A percentile compares a stretch with the other conserved stretches of the same genome.
phyloP scores from a whole-genome alignment of 2,113 vertebrate species.

The Aviceda subcristata region DNA sequence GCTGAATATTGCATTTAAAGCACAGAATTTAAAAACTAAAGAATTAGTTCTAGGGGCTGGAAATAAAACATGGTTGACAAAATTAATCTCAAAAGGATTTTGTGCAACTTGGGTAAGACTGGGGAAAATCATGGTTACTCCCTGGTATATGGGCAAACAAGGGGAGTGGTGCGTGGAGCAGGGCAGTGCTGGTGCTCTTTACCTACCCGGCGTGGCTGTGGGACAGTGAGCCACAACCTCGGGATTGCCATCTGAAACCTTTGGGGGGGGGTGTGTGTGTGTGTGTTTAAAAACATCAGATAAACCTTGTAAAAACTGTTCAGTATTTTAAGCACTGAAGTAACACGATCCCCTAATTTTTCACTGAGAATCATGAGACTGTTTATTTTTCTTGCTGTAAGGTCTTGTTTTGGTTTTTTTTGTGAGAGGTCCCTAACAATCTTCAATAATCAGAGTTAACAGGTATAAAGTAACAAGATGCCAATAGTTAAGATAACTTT shows the following conservation, averaged over 20 bases:
- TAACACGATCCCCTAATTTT: background rate
- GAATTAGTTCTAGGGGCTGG: background rate
- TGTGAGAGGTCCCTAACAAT: background rate
- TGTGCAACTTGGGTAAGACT: background rate
- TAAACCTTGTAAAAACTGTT: background rate
- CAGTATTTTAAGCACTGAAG: background rate
- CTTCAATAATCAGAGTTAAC: background rate
- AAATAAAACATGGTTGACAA: background rate
- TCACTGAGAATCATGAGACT: background rate
- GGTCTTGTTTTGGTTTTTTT: background rate
- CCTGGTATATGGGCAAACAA: rapidly evolving
- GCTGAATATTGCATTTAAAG: background rate
- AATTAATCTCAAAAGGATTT: background rate
- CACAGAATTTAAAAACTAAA: too few relatives aligned
- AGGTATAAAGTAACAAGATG: background rate
- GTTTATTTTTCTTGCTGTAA: background rate
- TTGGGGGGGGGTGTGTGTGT: rapidly evolving
- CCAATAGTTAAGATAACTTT: background rate
- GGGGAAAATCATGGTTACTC: too few relatives aligned
- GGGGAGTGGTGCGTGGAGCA: background rate
- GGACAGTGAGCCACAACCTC: background rate
- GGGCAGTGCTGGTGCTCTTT: rapidly evolving
- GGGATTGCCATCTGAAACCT: background rate
- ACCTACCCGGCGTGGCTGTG: rapidly evolving
- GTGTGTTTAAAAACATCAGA: background rate